These are phyloP conservation scores for Chionodraco myersi DNA, from an alignment of 2,113 vertebrate species.

Conservation along the genomic window DNA sequence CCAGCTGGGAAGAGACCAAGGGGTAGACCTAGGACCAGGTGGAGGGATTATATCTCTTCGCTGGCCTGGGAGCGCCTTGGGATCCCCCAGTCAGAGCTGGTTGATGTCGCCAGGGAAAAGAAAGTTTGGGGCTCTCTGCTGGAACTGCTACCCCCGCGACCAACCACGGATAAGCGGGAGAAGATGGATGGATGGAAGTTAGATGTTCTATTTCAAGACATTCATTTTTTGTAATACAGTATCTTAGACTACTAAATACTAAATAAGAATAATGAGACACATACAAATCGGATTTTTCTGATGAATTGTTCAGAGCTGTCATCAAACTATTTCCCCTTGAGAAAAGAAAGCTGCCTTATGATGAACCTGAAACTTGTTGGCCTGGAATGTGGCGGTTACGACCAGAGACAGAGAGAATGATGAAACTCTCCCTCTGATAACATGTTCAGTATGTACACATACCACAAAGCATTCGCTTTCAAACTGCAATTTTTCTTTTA, in stretches of 20 bases:
- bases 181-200: too few relatives aligned
- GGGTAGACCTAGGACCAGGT: too few relatives aligned
- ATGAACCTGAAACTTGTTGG: slow-evolving; percentile 67
- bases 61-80: too few relatives aligned
- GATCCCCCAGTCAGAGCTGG: too few relatives aligned
- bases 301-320: slow-evolving; percentile 62
- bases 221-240: background rate
- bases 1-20: too few relatives aligned
- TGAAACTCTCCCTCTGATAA: slow-evolving; percentile 56
- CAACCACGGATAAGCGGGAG: too few relatives aligned
- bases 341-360: slow-evolving; percentile 65
- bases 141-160: too few relatives aligned
- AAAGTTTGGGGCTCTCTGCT: too few relatives aligned
- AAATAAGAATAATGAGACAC: background rate
- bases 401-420: slow-evolving; percentile 15
- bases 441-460: slow-evolving; percentile 72
- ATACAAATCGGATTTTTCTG: slow-evolving; percentile 31
- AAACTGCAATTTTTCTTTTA: slow-evolving; percentile 81
- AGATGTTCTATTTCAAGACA: background rate
- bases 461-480: slow-evolving; percentile 65
- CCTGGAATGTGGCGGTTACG: slow-evolving; percentile 66
- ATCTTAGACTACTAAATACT: background rate
- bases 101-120: too few relatives aligned
- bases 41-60: too few relatives aligned
- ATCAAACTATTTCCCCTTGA: slow-evolving; percentile 57